Evolutionary conservation across 2,797 vertebrate genomes (phyloP).

Genomic region (Eurystomus glaucurus): DNA sequence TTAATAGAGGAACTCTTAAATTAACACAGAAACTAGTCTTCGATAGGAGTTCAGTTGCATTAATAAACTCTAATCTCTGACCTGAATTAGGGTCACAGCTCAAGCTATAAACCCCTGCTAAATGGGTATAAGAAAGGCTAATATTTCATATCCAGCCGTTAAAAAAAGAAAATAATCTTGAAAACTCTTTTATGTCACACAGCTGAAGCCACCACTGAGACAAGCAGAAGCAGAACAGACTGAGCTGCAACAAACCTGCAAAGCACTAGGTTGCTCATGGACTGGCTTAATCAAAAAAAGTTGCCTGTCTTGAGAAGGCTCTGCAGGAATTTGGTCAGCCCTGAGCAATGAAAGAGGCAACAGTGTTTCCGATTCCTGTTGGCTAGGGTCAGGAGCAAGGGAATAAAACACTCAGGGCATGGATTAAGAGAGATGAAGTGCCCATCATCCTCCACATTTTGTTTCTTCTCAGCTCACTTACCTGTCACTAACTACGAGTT

Average conservation of each 20-base stretch:
- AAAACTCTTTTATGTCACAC: background rate
- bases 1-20: background rate
- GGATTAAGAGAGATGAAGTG: background rate
- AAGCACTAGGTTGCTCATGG: background rate
- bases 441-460: background rate
- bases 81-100: background rate
- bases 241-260: background rate
- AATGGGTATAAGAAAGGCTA: background rate
- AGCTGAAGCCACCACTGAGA: background rate
- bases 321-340: background rate
- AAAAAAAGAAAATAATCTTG: background rate
- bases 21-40: background rate
- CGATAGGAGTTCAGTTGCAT: background rate
- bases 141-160: background rate
- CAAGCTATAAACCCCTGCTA: background rate
- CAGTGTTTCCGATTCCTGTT: background rate
- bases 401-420: background rate
- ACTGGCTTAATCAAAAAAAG: background rate
- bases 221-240: background rate
- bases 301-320: background rate
- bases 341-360: background rate
- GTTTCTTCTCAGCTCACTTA: background rate
- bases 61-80: background rate
- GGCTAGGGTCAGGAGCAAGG: background rate
- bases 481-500: background rate